These are phyloP conservation scores for Zootoca vivipara DNA, from an alignment of 2,113 vertebrate genomes.

Conservation along the genomic window DNA sequence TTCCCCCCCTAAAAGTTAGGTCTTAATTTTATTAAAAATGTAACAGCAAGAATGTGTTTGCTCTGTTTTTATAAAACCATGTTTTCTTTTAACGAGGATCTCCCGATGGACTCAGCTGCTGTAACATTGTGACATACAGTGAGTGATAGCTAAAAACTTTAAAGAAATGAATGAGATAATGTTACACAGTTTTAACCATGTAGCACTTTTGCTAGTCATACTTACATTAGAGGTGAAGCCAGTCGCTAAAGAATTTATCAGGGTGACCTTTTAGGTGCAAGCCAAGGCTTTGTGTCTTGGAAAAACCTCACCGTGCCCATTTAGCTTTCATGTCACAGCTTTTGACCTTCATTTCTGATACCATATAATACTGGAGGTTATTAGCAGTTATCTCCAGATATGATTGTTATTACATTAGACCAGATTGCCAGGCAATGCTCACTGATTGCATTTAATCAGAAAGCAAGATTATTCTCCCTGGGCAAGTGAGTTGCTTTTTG, in stretches of 20 bases:
- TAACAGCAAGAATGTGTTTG: background rate
- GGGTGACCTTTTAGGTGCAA: constrained; percentile 2
- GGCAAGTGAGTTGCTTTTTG: constrained; percentile 53
- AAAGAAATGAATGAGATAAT: background rate
- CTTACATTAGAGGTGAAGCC: background rate
- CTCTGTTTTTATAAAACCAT: background rate
- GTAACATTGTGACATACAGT: background rate
- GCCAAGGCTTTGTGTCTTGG: background rate
- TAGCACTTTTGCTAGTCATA: background rate
- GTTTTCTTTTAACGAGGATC: background rate
- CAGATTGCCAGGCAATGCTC: constrained; percentile 54
- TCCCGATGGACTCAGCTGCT: background rate
- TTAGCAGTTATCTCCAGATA: constrained; percentile 65
- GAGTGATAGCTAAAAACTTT: background rate
- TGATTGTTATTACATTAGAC: constrained; percentile 74
- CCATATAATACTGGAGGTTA: constrained; percentile 58
- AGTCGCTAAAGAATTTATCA: background rate
- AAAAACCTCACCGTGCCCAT: background rate
- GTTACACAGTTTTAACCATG: background rate
- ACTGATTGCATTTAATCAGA: constrained; percentile 73
- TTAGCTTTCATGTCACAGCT: constrained; percentile 52
- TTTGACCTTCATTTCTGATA: constrained; percentile 71
- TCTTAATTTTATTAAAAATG: background rate
- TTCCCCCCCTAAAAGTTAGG: background rate
- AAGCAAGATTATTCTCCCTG: constrained; percentile 50